Evolutionary conservation across 1,140 invertebrate genomes (phyloP), one percentile per base, ranked within the genome.

Genomic region (Pentalonia nigronervosa): DNA sequence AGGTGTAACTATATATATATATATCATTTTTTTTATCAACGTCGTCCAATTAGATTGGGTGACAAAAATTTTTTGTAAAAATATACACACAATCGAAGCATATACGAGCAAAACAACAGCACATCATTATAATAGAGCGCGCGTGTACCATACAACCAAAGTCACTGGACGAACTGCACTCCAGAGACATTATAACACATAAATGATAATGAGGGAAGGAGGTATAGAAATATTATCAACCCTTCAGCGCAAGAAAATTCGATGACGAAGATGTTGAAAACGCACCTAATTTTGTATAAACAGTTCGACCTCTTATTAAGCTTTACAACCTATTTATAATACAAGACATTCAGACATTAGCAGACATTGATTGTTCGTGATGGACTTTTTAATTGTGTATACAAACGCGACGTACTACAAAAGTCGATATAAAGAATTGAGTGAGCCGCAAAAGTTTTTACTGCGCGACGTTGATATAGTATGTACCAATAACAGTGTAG

Each of bases 21-120:
- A n/a, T 67, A n/a, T 30, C 25, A 45, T 17, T 47, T 47, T 47
- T 87, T 47, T 21, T 86, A 87, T 25, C 84, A 30, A 14, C 45
- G 11, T 87, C 84, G 30, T 47, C 84, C 84, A 47, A 87, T 87
- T 87, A 87, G 84, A 87, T 87, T n/a, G 84, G 84, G 84, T 36
- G 83, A 41, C 23, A 30, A 76, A 30, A 34, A 34, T 76, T 76
- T n/a, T 76, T 76, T n/a, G 60, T 76, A 76, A 76, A 76, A 76
- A 76, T 76, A 76, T n/a, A 76, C n/a, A 76, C 60, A 76, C 60
- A 76, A 76, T 76, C 30, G 50, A 21, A 53, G 14, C 48, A 50
- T 50, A 50, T 50, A 50, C 48, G 30, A 67, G 60, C 60, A 7
- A 76, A 76, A 76, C 60, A n/a, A 67, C 30, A 6, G 14, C 60